A percentile compares a stretch with the other conserved stretches of the same genome.
Conservation (phyloP, 2,888 invertebrate species). For the Lasioglossum figueresi region DNA sequence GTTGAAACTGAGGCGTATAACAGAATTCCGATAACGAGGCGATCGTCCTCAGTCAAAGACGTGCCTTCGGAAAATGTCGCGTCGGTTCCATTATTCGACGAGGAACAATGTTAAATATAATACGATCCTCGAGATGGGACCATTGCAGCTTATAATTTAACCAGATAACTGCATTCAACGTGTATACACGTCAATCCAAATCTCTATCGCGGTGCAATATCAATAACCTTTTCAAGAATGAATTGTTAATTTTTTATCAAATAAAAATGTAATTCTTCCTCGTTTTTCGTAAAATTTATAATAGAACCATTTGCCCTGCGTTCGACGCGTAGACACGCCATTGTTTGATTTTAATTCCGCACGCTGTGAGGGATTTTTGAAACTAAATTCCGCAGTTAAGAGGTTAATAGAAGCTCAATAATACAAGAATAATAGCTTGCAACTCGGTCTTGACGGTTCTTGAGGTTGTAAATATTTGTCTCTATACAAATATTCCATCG, state of each 20-base stretch:
- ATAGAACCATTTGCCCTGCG: no score
- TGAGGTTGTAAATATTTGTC: neutral
- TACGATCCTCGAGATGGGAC: neutral
- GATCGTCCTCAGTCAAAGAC: neutral
- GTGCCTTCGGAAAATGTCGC: neutral
- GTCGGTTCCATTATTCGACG: neutral
- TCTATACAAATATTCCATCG: neutral
- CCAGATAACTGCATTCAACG: no score
- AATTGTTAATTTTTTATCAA: no score
- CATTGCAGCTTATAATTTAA: neutral
- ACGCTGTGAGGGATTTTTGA: no score
- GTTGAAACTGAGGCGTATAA: neutral
- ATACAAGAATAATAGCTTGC: neutral
- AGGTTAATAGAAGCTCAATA: neutral
- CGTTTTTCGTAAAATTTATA: no score
- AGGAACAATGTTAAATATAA: neutral
- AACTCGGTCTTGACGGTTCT: neutral
- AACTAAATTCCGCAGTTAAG: no score
- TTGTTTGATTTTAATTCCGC: no score
- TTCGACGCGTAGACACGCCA: no score
- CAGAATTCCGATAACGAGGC: constrained; percentile 6
- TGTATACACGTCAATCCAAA: no score
- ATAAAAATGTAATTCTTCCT: no score
- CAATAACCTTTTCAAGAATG: no score
- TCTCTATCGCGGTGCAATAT: no score